These are phyloP conservation scores for Mustela erminea DNA, from an alignment of 2,797 vertebrate genomes.

Conservation along the genomic window DNA sequence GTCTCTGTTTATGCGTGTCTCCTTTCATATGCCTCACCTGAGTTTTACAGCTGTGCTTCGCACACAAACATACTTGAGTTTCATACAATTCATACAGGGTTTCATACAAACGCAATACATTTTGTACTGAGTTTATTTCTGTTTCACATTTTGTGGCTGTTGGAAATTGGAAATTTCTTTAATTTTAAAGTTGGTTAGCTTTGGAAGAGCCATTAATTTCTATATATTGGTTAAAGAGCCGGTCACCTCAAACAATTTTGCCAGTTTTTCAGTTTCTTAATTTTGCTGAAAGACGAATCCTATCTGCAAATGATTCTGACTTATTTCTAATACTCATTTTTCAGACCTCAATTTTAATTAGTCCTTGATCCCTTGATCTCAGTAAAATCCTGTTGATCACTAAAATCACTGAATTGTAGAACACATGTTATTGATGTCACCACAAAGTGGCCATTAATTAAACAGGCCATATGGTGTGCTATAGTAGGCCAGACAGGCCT, in stretches of 20 bases:
- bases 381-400: slow-evolving; percentile 6
- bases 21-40: neutral
- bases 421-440: slow-evolving; percentile 1
- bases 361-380: slow-evolving; percentile 40
- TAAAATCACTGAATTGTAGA: slow-evolving; percentile 40
- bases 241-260: neutral
- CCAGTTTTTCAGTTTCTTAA: neutral
- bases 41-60: neutral
- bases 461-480: slow-evolving; percentile 20
- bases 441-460: slow-evolving; percentile 31
- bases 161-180: neutral
- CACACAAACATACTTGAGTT: too few relatives aligned
- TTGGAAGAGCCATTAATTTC: neutral
- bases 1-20: neutral
- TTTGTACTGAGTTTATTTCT: neutral
- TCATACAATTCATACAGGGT: too few relatives aligned
- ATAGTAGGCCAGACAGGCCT: slow-evolving; percentile 51
- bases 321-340: slow-evolving; percentile 9
- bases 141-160: neutral
- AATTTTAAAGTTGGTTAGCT: neutral
- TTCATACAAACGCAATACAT: neutral
- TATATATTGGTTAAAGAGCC: neutral
- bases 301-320: neutral
- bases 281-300: neutral
- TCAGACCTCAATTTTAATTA: slow-evolving; percentile 47